Percentiles rank a stretch among this genome's conserved stretches.
These are phyloP conservation scores for Hucho hucho DNA, from an alignment of 2,113 vertebrate genomes.

Conservation along the genomic window DNA sequence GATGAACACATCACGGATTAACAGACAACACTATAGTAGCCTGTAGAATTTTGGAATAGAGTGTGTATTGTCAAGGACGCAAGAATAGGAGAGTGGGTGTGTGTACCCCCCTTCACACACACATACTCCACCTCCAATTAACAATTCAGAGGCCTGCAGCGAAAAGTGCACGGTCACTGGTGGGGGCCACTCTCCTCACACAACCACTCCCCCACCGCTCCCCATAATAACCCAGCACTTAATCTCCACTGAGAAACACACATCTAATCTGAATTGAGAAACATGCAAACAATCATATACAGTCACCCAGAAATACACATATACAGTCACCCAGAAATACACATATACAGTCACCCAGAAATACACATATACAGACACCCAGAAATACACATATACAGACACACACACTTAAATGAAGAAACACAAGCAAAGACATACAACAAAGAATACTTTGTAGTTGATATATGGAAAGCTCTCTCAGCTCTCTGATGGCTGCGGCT, in stretches of 20 bases:
- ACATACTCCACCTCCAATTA: not conserved
- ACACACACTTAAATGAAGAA: too few species aligned
- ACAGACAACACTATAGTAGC: not conserved
- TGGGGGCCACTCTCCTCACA: not conserved
- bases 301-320: too few species aligned
- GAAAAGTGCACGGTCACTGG: not conserved
- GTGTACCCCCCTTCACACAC: not conserved
- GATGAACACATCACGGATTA: not conserved
- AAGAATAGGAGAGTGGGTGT: not conserved
- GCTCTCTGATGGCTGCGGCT: too few species aligned
- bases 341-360: too few species aligned
- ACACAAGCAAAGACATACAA: too few species aligned
- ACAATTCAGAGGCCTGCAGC: constrained; percentile 1
- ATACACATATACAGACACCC: too few species aligned
- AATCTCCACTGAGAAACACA: not conserved
- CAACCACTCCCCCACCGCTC: not conserved
- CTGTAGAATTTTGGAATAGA: not conserved
- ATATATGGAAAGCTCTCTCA: too few species aligned
- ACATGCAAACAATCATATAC: not conserved
- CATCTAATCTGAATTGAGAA: not conserved
- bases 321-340: too few species aligned
- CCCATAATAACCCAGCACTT: not conserved
- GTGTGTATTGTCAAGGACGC: not conserved
- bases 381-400: too few species aligned
- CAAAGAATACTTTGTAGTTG: too few species aligned